phyloP scores from a whole-genome alignment of 2,113 vertebrate species.

The Connochaetes taurinus region DNA sequence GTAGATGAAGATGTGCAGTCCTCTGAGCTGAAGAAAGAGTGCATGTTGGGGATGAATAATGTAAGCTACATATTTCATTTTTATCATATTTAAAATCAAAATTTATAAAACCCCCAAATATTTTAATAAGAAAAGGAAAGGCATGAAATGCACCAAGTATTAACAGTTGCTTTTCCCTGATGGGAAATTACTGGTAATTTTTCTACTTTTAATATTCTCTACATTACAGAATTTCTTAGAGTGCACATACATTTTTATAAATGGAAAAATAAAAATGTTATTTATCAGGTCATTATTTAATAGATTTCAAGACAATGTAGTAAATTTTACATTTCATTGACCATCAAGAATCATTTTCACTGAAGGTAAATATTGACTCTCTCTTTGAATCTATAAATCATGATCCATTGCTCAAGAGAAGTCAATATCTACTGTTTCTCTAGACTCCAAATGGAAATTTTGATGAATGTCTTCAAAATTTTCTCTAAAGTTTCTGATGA shows the following conservation, averaged over 20 bases:
- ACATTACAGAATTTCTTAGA: background rate
- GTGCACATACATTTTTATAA: background rate
- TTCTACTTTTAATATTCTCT: background rate
- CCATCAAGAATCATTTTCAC: constrained; percentile 51
- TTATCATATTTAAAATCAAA: background rate
- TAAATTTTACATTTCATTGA: constrained; percentile 45
- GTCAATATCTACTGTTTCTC: constrained; percentile 68
- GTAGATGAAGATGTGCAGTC: background rate
- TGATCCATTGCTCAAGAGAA: constrained; percentile 57
- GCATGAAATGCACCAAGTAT: background rate
- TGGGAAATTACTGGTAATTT: background rate
- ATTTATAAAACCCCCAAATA: background rate
- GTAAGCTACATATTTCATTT: background rate
- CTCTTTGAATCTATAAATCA: constrained; percentile 62
- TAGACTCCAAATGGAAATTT: constrained; percentile 62
- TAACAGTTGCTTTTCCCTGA: background rate
- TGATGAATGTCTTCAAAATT: constrained; percentile 68
- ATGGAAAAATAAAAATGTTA: background rate
- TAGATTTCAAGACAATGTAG: constrained; percentile 15
- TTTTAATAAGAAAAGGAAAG: background rate
- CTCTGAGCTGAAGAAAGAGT: background rate
- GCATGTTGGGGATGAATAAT: background rate
- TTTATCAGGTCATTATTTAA: background rate
- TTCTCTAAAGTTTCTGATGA: constrained; percentile 59
- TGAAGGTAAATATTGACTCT: constrained; percentile 61